phyloP scores from a whole-genome alignment of 2,888 invertebrate species.

The Elysia crispata region DNA sequence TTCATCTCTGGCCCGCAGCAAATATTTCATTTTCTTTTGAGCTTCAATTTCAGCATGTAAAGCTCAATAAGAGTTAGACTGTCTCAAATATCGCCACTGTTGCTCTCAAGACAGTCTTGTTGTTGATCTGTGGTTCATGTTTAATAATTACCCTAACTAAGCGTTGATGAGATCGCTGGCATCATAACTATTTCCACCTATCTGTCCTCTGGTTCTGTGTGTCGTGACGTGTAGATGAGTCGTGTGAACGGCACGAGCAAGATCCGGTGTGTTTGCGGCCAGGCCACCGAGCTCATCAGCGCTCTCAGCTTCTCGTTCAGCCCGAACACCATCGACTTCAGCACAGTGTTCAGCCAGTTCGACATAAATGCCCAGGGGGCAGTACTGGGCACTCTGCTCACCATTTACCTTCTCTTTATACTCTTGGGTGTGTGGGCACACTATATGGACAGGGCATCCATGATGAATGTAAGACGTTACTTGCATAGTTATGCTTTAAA shows the following conservation, averaged over 20 bases:
- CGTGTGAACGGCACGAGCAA: conserved; percentile 6
- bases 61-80: too few species aligned
- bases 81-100: too few species aligned
- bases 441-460: conserved; percentile 66
- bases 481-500: too few species aligned
- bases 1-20: too few species aligned
- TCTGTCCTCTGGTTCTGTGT: too few species aligned
- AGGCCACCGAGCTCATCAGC: conserved; percentile 30
- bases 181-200: too few species aligned
- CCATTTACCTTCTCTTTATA: conserved; percentile 61
- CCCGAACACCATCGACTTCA: conserved; percentile 77
- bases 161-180: too few species aligned
- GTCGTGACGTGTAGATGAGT: conserved; percentile 15
- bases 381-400: conserved; percentile 69
- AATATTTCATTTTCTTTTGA: too few species aligned
- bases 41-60: too few species aligned
- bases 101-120: too few species aligned
- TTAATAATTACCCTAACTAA: too few species aligned
- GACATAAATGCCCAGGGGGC: conserved; percentile 62
- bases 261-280: conserved; percentile 40
- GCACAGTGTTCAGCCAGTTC: conserved; percentile 73
- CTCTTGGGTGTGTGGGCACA: conserved; percentile 62
- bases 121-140: too few species aligned
- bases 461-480: conserved; percentile 27
- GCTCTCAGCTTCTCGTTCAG: conserved; percentile 70